Evolutionary conservation across 2,113 vertebrate species (phyloP).

Genomic region (Callipepla squamata): DNA sequence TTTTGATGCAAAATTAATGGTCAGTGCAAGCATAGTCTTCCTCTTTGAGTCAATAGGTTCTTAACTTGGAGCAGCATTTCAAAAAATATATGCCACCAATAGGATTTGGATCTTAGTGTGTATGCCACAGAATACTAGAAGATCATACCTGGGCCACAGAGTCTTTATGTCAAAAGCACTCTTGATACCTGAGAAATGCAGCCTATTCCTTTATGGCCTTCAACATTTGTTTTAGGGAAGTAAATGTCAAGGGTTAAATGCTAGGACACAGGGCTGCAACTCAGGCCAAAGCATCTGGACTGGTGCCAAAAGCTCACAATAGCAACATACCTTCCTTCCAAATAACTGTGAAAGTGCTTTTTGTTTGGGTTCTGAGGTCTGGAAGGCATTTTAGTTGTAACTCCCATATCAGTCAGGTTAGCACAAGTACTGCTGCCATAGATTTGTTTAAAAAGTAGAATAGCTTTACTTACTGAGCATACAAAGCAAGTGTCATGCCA

Average conservation of each 20-base stretch:
- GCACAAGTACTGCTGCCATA: not conserved
- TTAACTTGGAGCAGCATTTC: not conserved
- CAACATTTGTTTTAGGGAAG: accelerated
- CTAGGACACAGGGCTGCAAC: not conserved
- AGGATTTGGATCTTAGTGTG: not conserved
- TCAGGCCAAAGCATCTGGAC: not conserved
- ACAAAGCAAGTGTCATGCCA: constrained; percentile 99
- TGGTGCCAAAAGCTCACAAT: not conserved
- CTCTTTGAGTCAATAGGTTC: not conserved
- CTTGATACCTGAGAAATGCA: not conserved
- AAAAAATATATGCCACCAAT: not conserved
- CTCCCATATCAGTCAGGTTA: not conserved
- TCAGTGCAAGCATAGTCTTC: not conserved
- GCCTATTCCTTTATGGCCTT: not conserved
- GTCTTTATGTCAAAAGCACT: not conserved
- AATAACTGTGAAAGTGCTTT: constrained; percentile 30
- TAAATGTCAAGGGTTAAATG: not conserved
- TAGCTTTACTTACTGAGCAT: constrained; percentile 85
- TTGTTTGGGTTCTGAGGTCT: not conserved
- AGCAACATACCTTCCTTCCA: constrained; percentile 32
- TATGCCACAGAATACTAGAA: not conserved
- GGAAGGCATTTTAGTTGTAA: not conserved
- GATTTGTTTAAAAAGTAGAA: not conserved
- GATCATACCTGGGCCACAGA: not conserved
- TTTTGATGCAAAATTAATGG: not conserved